Evolutionary conservation across 2,888 invertebrate genomes (phyloP).

Genomic region (Masnerella sp.): DNA sequence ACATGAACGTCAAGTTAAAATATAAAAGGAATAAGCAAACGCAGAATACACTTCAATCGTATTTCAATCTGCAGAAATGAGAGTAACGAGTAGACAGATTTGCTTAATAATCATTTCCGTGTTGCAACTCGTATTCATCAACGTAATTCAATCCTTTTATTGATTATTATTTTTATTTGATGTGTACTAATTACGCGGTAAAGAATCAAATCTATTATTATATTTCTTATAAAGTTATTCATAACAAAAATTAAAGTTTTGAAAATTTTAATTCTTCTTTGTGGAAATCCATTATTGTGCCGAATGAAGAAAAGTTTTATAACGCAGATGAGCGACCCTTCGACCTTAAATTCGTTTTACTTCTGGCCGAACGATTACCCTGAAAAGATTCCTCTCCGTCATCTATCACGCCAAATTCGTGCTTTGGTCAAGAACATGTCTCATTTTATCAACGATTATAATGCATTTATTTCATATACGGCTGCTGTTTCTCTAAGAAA

Average conservation of each 20-base stretch:
- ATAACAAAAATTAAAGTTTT: too few relatives aligned
- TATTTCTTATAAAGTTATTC: too few relatives aligned
- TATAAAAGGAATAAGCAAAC: constrained; percentile 51
- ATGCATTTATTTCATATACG: constrained; percentile 35
- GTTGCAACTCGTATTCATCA: constrained; percentile 19
- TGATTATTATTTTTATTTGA: too few relatives aligned
- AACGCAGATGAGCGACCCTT: constrained; percentile 64
- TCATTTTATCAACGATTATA: constrained; percentile 49
- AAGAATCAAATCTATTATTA: too few relatives aligned
- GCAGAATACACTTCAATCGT: constrained; percentile 51
- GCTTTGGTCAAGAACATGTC: constrained; percentile 70
- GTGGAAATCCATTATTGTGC: constrained; percentile 67
- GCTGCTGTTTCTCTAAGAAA: constrained; percentile 11
- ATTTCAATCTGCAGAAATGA: constrained; percentile 53
- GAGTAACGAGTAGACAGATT: constrained; percentile 37
- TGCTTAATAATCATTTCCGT: constrained; percentile 52
- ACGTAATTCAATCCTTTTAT: constrained; percentile 35
- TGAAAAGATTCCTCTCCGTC: constrained; percentile 73
- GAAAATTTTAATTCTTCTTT: too few relatives aligned
- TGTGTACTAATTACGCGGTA: constrained; percentile 38
- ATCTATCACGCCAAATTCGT: constrained; percentile 74
- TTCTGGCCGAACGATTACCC: constrained; percentile 72
- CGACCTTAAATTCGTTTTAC: constrained; percentile 76
- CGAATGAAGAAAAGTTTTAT: constrained; percentile 67
- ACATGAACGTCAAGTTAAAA: constrained; percentile 34